Evolutionary conservation across 1,140 invertebrate genomes (phyloP).

Genomic region (Holcopasites calliopsidis): DNA sequence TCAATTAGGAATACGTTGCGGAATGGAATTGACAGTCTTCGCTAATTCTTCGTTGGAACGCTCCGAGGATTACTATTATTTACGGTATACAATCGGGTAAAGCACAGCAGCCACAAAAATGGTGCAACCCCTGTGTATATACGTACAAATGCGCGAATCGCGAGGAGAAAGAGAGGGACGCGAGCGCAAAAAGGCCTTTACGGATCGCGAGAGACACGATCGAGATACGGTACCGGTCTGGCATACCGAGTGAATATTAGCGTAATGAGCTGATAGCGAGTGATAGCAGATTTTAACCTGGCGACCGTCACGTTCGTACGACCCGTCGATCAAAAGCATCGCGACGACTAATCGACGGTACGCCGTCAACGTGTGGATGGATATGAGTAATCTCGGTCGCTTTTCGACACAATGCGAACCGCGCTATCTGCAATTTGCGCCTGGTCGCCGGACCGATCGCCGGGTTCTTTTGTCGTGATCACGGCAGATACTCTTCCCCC

Average conservation of each 20-base stretch:
- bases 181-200: slow-evolving; percentile 57
- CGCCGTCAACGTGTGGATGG: background rate
- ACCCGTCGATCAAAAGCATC: slow-evolving; percentile 58
- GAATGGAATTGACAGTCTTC: background rate
- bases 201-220: slow-evolving; percentile 66
- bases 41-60: no score
- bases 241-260: slow-evolving; percentile 75
- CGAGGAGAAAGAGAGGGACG: background rate
- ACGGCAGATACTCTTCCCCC: background rate
- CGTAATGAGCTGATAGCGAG: slow-evolving; percentile 73
- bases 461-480: slow-evolving; percentile 29
- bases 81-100: no score
- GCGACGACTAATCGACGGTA: slow-evolving; percentile 45
- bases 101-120: slow-evolving; percentile 38
- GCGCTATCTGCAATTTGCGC: slow-evolving; percentile 9
- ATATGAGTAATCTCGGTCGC: slow-evolving; percentile 37
- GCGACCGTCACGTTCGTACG: slow-evolving; percentile 59
- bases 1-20: background rate
- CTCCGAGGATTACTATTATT: no score
- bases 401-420: slow-evolving; percentile 13
- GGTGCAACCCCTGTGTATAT: slow-evolving; percentile 19
- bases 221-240: slow-evolving; percentile 70
- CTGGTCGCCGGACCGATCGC: slow-evolving; percentile 18
- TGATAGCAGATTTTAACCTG: slow-evolving; percentile 69
- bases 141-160: no score